Evolutionary conservation across 2,888 invertebrate species (phyloP).

Genomic region (Entomobrya multifasciata): DNA sequence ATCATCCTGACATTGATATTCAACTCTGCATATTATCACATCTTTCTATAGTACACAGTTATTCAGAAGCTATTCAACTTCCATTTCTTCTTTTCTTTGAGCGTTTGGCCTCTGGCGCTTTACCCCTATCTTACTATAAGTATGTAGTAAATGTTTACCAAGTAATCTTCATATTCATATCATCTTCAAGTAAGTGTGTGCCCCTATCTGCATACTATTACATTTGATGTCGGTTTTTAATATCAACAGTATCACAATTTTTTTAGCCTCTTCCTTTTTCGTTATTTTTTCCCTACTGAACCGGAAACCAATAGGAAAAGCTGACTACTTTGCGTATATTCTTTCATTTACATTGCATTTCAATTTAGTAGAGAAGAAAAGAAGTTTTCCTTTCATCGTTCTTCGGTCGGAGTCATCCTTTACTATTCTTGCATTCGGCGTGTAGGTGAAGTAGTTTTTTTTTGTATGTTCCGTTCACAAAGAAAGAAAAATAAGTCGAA

Average conservation of each 20-base stretch:
- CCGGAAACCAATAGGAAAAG: constrained; percentile 15
- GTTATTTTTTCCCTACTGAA: not conserved
- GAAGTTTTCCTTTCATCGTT: too few species aligned
- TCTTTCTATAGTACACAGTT: not conserved
- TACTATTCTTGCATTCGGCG: too few species aligned
- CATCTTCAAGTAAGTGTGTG: not conserved
- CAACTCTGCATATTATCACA: not conserved
- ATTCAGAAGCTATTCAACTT: not conserved
- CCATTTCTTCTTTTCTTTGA: not conserved
- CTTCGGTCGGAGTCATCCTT: too few species aligned
- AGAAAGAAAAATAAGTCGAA: too few species aligned
- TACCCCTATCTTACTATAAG: too few species aligned
- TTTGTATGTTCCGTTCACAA: too few species aligned
- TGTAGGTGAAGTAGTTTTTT: too few species aligned
- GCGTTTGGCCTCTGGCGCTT: not conserved
- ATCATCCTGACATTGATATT: not conserved
- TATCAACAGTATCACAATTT: constrained; percentile 17
- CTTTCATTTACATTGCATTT: too few species aligned
- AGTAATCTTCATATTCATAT: not conserved
- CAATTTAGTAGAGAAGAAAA: too few species aligned
- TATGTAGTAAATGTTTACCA: too few species aligned
- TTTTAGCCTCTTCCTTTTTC: not conserved
- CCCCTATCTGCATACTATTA: constrained; percentile 3
- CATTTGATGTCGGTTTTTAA: constrained; percentile 17
- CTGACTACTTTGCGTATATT: too few species aligned